These are phyloP conservation scores for Cotesia vestalis DNA, from an alignment of 1,140 invertebrate species.

Conservation along the genomic window DNA sequence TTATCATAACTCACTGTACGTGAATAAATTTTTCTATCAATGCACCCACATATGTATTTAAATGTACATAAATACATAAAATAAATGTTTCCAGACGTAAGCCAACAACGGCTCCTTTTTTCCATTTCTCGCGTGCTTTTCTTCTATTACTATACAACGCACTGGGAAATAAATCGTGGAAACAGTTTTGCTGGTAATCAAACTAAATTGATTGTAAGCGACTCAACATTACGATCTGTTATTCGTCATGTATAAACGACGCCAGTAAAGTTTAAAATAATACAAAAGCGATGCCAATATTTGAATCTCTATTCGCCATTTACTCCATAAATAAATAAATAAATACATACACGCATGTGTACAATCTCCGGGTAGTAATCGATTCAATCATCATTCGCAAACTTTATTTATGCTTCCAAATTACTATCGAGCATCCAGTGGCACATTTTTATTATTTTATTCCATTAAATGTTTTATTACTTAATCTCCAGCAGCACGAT, in stretches of 20 bases:
- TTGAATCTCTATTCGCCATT: too few species aligned
- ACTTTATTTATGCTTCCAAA: background rate
- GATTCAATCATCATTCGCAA: constrained; percentile 8
- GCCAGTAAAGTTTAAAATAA: background rate
- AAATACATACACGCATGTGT: background rate
- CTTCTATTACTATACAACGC: too few species aligned
- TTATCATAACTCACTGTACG: too few species aligned
- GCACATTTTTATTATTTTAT: background rate
- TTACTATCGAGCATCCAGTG: background rate
- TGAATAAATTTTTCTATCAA: too few species aligned
- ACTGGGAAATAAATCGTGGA: background rate
- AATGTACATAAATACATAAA: too few species aligned
- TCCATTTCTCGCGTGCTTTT: background rate
- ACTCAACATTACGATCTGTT: constrained; percentile 17
- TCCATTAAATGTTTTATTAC: too few species aligned
- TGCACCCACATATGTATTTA: constrained; percentile 9
- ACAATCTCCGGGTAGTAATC: background rate
- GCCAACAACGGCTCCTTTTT: constrained; percentile 31
- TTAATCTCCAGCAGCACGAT: too few species aligned
- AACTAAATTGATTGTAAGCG: constrained; percentile 22
- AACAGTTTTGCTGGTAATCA: constrained; percentile 12
- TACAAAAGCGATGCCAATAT: background rate
- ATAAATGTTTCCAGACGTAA: constrained; percentile 32
- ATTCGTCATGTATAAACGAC: background rate
- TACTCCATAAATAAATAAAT: background rate